phyloP scores from a whole-genome alignment of 1,140 invertebrate species.

The Zaprionus vittiger region DNA sequence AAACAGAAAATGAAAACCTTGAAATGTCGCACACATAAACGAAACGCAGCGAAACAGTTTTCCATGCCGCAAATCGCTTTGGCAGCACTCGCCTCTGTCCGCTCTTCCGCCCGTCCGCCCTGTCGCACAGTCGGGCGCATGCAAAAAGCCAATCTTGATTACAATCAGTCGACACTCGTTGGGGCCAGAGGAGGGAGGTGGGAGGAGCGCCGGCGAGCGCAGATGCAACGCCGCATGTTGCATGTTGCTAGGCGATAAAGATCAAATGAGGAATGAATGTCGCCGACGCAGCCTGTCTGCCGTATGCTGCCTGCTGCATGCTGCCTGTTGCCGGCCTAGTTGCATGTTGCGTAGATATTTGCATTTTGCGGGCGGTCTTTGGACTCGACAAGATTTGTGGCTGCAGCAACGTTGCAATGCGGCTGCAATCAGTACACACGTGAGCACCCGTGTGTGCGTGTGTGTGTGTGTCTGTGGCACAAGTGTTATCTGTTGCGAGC shows the following conservation, averaged over 20 bases:
- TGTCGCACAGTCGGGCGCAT: slow-evolving; percentile 37
- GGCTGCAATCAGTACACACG: slow-evolving; percentile 32
- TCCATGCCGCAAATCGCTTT: slow-evolving; percentile 70
- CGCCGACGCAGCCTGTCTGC: slow-evolving; percentile 63
- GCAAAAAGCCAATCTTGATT: slow-evolving; percentile 79
- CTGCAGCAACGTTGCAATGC: slow-evolving; percentile 25
- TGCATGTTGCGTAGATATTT: slow-evolving; percentile 76
- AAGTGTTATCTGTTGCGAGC: slow-evolving; percentile 33
- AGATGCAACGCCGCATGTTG: slow-evolving; percentile 49
- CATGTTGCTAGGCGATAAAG: slow-evolving; percentile 75
- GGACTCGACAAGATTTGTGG: slow-evolving; percentile 54
- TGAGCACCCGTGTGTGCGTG: neutral
- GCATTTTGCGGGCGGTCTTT: slow-evolving; percentile 67
- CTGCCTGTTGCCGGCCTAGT: slow-evolving; percentile 38
- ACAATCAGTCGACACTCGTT: slow-evolving; percentile 66
- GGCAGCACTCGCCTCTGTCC: slow-evolving; percentile 21
- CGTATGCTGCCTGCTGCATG: slow-evolving; percentile 2
- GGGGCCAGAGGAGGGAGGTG: slow-evolving; percentile 4
- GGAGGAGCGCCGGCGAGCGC: neutral
- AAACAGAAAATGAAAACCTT: slow-evolving; percentile 49
- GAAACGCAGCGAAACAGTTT: slow-evolving; percentile 58
- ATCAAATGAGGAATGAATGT: slow-evolving; percentile 80
- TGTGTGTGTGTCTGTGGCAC: neutral
- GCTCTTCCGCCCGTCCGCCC: neutral
- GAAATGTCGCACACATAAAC: slow-evolving; percentile 56